phyloP scores from a whole-genome alignment of 2,888 invertebrate species.

The Drosophila pseudotakahashii region DNA sequence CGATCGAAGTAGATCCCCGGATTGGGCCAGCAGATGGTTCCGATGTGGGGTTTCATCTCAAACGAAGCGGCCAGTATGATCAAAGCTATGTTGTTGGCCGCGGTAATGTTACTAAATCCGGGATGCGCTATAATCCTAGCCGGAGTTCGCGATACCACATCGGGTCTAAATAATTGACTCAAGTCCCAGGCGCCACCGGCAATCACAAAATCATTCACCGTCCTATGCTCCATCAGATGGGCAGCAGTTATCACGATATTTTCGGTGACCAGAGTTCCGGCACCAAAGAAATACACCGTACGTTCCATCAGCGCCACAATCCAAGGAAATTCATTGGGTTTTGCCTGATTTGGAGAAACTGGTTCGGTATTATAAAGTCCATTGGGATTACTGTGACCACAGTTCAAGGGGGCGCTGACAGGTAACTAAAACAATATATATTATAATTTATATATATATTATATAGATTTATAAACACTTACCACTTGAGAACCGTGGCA shows the following conservation, averaged over 20 bases:
- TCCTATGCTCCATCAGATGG: not conserved
- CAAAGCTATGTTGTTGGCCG: constrained; percentile 3
- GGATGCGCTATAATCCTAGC: constrained; percentile 4
- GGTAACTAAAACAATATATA: not conserved
- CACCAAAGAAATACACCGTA: not conserved
- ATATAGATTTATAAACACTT: not conserved
- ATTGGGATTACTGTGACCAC: constrained; percentile 1
- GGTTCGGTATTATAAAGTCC: not conserved
- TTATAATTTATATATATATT: too few relatives aligned
- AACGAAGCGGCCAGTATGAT: constrained; percentile 6
- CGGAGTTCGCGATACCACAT: not conserved
- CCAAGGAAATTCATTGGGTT: constrained; percentile 17
- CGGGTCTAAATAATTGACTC: not conserved
- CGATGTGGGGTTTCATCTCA: not conserved
- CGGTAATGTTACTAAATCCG: not conserved
- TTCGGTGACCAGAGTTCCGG: constrained; percentile 15
- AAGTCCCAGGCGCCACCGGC: constrained; percentile 14
- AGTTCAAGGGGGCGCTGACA: not conserved
- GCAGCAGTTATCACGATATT: constrained; percentile 3
- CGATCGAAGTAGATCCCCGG: not conserved
- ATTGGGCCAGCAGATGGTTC: constrained; percentile 4
- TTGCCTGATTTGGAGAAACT: not conserved
- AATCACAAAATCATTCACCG: not conserved
- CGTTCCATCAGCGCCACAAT: constrained; percentile 1
- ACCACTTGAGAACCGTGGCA: not conserved